phyloP scores from a whole-genome alignment of 2,797 vertebrate species.

The Antennarius maculatus region DNA sequence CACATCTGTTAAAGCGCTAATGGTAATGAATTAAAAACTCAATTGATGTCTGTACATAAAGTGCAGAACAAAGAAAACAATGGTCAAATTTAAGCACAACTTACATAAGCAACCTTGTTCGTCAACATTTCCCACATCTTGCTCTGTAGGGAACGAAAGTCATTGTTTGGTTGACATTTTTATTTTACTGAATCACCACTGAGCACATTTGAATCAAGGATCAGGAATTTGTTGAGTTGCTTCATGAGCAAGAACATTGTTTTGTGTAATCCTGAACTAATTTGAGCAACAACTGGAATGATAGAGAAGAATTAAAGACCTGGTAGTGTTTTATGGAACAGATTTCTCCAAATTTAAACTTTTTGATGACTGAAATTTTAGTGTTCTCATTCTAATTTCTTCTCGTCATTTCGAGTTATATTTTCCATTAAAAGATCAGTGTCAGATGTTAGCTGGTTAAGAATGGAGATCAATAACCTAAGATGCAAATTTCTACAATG shows the following conservation, averaged over 20 bases:
- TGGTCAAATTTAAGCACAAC: conserved; percentile 35
- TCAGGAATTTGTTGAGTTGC: neutral
- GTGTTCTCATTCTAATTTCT: too few species aligned
- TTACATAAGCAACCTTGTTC: conserved; percentile 85
- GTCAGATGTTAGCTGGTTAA: too few species aligned
- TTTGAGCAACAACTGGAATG: neutral
- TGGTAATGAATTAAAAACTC: neutral
- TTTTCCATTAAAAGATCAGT: too few species aligned
- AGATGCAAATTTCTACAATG: too few species aligned
- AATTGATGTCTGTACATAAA: too few species aligned
- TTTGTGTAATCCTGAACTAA: neutral
- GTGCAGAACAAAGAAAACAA: conserved; percentile 1
- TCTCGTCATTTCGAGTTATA: too few species aligned
- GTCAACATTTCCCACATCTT: conserved; percentile 79
- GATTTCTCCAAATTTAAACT: too few species aligned
- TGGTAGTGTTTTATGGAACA: too few species aligned
- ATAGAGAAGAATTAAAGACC: neutral
- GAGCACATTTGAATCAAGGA: neutral
- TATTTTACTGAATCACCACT: neutral
- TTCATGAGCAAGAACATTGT: neutral
- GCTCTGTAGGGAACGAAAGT: conserved; percentile 62
- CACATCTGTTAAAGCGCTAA: conserved; percentile 21
- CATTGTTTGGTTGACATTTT: neutral
- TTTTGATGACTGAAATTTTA: too few species aligned
- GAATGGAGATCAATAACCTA: too few species aligned